phyloP scores from a whole-genome alignment of 37 sponge, comb jelly and placozoan genomes.

The Crambe crambe region DNA sequence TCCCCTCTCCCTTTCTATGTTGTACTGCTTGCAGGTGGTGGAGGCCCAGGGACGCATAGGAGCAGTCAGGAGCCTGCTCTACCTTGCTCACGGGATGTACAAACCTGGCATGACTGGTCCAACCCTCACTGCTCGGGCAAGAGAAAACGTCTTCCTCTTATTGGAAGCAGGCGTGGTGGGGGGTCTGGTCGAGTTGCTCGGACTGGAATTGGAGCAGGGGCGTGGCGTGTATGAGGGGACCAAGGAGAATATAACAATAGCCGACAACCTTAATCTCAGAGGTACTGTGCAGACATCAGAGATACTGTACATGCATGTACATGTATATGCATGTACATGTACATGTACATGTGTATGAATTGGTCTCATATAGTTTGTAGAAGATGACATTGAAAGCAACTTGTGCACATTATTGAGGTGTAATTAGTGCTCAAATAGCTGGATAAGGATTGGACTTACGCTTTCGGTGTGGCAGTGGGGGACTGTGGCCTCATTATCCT shows the following conservation, averaged over 20 bases:
- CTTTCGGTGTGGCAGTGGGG: too few species aligned
- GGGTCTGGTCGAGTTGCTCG: constrained; percentile 49
- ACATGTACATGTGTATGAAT: neutral
- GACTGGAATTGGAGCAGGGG: constrained; percentile 62
- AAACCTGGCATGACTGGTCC: constrained; percentile 27
- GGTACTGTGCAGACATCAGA: constrained; percentile 1
- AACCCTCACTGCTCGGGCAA: neutral
- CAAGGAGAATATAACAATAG: constrained; percentile 63
- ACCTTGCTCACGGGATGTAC: constrained; percentile 70
- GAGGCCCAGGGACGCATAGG: constrained; percentile 31
- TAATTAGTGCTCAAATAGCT: too few species aligned
- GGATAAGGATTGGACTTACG: too few species aligned
- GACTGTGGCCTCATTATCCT: too few species aligned
- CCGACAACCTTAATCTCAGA: constrained; percentile 69
- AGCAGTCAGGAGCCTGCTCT: constrained; percentile 66
- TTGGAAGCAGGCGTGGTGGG: constrained; percentile 60
- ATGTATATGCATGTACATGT: neutral
- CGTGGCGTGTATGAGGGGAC: constrained; percentile 34
- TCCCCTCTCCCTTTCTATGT: neutral
- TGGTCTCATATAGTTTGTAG: neutral
- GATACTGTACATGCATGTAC: neutral
- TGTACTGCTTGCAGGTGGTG: constrained; percentile 10
- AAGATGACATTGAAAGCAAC: too few species aligned
- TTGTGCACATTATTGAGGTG: too few species aligned
- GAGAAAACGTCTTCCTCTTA: constrained; percentile 58